Evolutionary conservation across 2,113 vertebrate genomes (phyloP).

Genomic region (Rhea pennata): DNA sequence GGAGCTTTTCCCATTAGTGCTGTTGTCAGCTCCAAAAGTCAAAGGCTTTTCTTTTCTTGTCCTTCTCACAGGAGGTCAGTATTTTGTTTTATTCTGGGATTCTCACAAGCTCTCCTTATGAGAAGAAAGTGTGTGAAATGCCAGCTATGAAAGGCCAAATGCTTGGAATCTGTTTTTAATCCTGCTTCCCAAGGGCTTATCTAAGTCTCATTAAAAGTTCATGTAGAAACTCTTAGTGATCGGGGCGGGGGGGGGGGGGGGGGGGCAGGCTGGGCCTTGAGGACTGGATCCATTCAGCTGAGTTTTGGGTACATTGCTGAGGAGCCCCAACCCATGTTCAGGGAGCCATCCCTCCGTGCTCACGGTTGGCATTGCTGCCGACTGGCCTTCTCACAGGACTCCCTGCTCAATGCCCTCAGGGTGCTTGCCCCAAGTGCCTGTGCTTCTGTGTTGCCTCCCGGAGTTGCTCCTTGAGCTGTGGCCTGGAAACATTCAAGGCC

Average conservation of each 20-base stretch:
- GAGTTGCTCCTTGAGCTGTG: not conserved
- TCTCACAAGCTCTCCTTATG: not conserved
- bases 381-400: not conserved
- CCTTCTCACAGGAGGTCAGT: not conserved
- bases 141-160: slow-evolving; percentile 21
- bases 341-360: not conserved
- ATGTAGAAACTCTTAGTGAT: not conserved
- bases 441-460: not conserved
- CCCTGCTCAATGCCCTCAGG: not conserved
- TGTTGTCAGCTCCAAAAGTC: slow-evolving; percentile 10
- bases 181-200: not conserved
- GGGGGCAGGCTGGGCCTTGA: not conserved
- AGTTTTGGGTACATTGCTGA: not conserved
- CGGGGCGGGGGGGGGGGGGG: not conserved
- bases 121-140: not conserved
- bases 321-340: not conserved
- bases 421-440: not conserved
- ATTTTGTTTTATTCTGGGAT: slow-evolving; percentile 36
- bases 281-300: not conserved
- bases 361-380: not conserved
- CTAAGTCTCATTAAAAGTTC: not conserved
- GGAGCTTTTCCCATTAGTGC: not conserved
- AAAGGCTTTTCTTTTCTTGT: not conserved
- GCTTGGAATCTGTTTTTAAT: slow-evolving; percentile 39
- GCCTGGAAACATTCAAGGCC: not conserved